phyloP scores from a whole-genome alignment of 2,113 vertebrate species.

The Excalfactoria chinensis region DNA sequence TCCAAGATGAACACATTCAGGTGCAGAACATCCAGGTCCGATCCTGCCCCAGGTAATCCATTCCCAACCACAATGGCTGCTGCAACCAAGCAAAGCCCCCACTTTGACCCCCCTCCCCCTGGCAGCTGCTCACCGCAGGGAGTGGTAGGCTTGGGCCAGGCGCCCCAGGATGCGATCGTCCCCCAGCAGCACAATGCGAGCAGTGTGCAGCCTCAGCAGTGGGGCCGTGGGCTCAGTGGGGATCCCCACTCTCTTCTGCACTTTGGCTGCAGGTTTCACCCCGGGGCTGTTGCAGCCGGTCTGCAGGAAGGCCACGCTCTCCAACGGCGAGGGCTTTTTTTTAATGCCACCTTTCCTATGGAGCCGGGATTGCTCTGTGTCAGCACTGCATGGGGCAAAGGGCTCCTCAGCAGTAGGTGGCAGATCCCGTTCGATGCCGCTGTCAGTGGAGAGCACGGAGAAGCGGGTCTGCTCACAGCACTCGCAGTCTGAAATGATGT shows the following conservation, averaged over 20 bases:
- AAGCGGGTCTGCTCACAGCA: constrained; percentile 77
- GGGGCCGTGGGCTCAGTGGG: constrained; percentile 60
- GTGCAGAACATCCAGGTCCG: neutral
- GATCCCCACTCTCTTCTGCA: constrained; percentile 67
- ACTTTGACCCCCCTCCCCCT: no score
- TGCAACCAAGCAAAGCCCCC: neutral
- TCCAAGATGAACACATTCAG: neutral
- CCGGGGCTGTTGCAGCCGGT: constrained; percentile 69
- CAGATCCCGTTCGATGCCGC: constrained; percentile 92
- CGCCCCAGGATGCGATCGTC: constrained; percentile 88
- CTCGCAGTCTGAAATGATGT: constrained; percentile 66
- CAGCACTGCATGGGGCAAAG: fast-evolving
- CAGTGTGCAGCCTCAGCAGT: constrained; percentile 82
- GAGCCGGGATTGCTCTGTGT: constrained; percentile 75
- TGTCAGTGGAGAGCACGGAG: constrained; percentile 91
- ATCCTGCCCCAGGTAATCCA: neutral
- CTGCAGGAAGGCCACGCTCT: constrained; percentile 81
- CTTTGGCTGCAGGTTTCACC: neutral
- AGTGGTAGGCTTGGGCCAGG: constrained; percentile 88
- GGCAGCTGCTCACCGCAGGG: constrained; percentile 77
- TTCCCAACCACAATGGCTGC: neutral
- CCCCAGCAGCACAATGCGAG: constrained; percentile 88
- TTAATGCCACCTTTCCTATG: constrained; percentile 86
- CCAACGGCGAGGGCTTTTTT: constrained; percentile 78
- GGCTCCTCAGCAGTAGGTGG: constrained; percentile 51